phyloP scores from a whole-genome alignment of 2,888 invertebrate species.

The Ceratothoa steindachneri region DNA sequence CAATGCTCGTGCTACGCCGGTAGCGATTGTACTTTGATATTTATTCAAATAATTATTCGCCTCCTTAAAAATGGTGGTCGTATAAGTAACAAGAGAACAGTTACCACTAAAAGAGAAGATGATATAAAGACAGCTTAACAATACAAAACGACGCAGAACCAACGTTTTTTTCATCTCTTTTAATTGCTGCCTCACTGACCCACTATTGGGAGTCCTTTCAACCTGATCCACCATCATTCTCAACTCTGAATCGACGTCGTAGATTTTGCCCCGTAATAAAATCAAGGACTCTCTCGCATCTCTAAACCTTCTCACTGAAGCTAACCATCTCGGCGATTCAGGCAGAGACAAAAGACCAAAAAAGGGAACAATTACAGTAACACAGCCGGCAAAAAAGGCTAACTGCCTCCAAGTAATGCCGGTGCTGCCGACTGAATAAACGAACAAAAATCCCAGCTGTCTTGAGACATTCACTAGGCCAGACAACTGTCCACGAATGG shows the following conservation, averaged over 20 bases:
- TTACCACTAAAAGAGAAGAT: conserved; percentile 27
- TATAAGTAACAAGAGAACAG: conserved; percentile 28
- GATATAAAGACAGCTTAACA: conserved; percentile 24
- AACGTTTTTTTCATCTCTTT: conserved; percentile 17
- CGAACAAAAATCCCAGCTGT: conserved; percentile 27
- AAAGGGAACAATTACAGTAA: conserved; percentile 27
- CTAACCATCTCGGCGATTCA: conserved; percentile 36
- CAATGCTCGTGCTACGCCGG: conserved; percentile 22
- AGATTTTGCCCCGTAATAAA: conserved; percentile 31
- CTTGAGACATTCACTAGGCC: conserved; percentile 22
- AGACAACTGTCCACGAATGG: conserved; percentile 20
- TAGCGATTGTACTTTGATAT: conserved; percentile 26
- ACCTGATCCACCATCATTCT: conserved; percentile 22
- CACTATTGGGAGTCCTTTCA: conserved; percentile 2
- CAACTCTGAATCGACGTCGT: conserved; percentile 20
- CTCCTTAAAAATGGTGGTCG: conserved; percentile 29
- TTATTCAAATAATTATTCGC: conserved; percentile 19
- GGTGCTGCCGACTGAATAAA: conserved; percentile 31
- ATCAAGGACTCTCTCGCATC: conserved; percentile 28
- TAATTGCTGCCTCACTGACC: conserved; percentile 19
- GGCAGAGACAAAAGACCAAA: conserved; percentile 29
- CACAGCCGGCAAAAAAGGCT: conserved; percentile 23
- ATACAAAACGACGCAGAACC: conserved; percentile 18
- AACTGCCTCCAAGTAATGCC: conserved; percentile 37
- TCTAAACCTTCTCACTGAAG: conserved; percentile 22